Conservation (phyloP, 2,888 invertebrate species). For the Pristionchus exspectatus region DNA sequence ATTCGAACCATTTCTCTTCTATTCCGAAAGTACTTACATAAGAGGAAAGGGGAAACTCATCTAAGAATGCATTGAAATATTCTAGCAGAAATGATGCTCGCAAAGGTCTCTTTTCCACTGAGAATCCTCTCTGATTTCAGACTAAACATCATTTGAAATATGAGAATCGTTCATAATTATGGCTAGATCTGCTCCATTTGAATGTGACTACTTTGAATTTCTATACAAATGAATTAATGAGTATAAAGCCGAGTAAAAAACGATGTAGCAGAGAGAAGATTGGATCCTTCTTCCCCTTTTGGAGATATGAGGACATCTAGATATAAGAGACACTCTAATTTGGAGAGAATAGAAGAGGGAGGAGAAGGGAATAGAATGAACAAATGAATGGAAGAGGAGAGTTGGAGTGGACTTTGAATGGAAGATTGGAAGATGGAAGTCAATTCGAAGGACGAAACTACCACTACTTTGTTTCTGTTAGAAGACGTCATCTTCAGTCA, state of each 20-base stretch:
- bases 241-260: background rate
- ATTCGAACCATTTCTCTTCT: background rate
- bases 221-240: background rate
- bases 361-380: slow-evolving; percentile 44
- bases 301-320: slow-evolving; percentile 47
- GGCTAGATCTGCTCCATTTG: background rate
- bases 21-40: background rate
- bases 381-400: slow-evolving; percentile 39
- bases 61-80: slow-evolving; percentile 19
- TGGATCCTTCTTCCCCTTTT: background rate
- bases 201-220: background rate
- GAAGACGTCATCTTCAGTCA: background rate
- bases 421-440: slow-evolving; percentile 18
- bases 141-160: background rate
- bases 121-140: slow-evolving; percentile 10
- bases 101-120: background rate
- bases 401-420: slow-evolving; percentile 32
- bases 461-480: background rate
- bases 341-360: slow-evolving; percentile 33
- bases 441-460: background rate
- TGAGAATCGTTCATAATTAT: background rate
- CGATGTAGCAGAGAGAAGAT: slow-evolving; percentile 20
- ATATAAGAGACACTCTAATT: slow-evolving; percentile 41
- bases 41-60: background rate
- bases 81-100: slow-evolving; percentile 5